Conservation (phyloP, 2,888 invertebrate genomes). For the Diarsia dahlii region DNA sequence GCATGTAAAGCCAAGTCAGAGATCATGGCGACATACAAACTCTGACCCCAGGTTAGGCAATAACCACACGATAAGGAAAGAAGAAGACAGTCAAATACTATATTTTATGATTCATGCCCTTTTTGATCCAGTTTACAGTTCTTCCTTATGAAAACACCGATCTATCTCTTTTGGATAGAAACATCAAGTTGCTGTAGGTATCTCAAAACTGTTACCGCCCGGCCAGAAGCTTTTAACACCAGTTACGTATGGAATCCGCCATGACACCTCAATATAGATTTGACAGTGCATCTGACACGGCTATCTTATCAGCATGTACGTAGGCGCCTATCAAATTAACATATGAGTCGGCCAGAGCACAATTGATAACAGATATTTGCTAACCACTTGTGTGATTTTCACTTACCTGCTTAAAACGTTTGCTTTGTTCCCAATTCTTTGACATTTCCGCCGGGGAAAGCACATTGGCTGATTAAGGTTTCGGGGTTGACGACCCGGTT, state of each 20-base stretch:
- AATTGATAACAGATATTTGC: constrained; percentile 54
- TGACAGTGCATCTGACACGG: constrained; percentile 46
- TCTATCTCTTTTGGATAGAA: not conserved
- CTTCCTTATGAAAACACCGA: too few relatives aligned
- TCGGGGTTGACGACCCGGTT: constrained; percentile 8
- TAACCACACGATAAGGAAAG: too few relatives aligned
- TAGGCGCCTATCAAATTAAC: constrained; percentile 60
- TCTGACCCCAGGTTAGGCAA: too few relatives aligned
- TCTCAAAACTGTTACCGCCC: not conserved
- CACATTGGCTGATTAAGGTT: not conserved
- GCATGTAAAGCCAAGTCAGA: too few relatives aligned
- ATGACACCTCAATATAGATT: constrained; percentile 48
- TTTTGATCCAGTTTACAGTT: too few relatives aligned
- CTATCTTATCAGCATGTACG: constrained; percentile 60
- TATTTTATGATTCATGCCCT: too few relatives aligned
- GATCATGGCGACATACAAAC: too few relatives aligned
- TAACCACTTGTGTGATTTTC: constrained; percentile 49
- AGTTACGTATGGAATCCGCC: constrained; percentile 43
- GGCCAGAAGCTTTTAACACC: constrained; percentile 32
- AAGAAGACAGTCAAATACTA: too few relatives aligned
- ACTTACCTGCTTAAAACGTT: constrained; percentile 49
- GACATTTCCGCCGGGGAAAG: not conserved
- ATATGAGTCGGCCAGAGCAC: constrained; percentile 31
- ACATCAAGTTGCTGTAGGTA: not conserved
- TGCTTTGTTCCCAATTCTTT: constrained; percentile 22